Evolutionary conservation across 2,797 vertebrate genomes (phyloP).

Genomic region (Choloepus didactylus): DNA sequence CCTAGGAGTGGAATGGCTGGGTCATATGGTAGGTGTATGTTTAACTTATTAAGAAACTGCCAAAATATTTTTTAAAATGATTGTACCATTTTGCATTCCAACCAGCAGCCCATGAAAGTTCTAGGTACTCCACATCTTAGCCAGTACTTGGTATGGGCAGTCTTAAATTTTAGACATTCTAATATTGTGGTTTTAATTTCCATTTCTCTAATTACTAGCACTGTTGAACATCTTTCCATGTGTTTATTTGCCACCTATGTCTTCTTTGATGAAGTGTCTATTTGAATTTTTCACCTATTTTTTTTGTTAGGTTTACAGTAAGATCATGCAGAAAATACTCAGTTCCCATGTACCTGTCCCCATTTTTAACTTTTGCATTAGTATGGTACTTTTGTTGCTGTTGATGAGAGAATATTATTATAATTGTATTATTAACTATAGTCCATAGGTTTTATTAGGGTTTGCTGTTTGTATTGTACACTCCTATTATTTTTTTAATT

Average conservation of each 20-base stretch:
- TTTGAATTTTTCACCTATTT: background rate
- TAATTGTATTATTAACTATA: too few species aligned
- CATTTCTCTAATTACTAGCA: background rate
- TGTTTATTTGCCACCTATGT: background rate
- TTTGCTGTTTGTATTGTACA: too few species aligned
- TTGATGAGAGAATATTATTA: too few species aligned
- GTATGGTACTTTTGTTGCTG: too few species aligned
- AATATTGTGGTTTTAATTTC: background rate
- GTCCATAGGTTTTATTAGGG: too few species aligned
- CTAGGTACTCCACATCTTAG: background rate
- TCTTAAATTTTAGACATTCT: conserved; percentile 14
- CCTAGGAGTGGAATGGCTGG: background rate
- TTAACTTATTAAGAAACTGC: conserved; percentile 31
- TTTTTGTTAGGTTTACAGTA: background rate
- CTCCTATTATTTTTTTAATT: too few species aligned
- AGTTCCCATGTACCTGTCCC: too few species aligned
- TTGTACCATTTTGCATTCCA: conserved; percentile 21
- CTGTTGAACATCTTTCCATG: conserved; percentile 29
- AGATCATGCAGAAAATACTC: too few species aligned
- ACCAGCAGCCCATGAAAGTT: background rate
- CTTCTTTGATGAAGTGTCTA: conserved; percentile 31
- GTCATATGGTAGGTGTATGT: background rate
- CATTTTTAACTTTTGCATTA: too few species aligned
- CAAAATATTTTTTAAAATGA: background rate
- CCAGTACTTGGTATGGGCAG: background rate